phyloP scores from a whole-genome alignment of 1,140 invertebrate species.

The Amyelois transitella region DNA sequence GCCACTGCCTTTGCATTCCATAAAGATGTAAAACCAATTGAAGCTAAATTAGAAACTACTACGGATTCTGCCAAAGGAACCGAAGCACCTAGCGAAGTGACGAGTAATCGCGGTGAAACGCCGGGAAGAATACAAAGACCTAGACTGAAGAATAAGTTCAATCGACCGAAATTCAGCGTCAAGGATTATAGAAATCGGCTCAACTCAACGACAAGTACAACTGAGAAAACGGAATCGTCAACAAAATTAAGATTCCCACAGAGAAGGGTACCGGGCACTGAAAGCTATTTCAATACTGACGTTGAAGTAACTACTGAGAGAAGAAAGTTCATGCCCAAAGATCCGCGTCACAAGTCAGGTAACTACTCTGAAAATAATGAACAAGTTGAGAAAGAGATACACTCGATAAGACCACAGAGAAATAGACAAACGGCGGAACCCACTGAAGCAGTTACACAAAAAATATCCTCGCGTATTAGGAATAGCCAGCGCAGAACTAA shows the following conservation, averaged over 20 bases:
- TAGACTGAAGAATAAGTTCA: slow-evolving; percentile 60
- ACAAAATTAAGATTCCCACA: slow-evolving; percentile 62
- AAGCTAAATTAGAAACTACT: slow-evolving; percentile 48
- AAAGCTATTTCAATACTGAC: slow-evolving; percentile 42
- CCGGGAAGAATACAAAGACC: slow-evolving; percentile 46
- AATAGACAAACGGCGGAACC: slow-evolving; percentile 33
- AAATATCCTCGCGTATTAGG: slow-evolving; percentile 57
- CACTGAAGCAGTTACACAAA: slow-evolving; percentile 40
- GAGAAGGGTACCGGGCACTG: slow-evolving; percentile 51
- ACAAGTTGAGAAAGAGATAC: slow-evolving; percentile 40
- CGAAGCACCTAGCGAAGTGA: slow-evolving; percentile 26
- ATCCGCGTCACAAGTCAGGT: slow-evolving; percentile 52
- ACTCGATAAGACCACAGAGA: slow-evolving; percentile 31
- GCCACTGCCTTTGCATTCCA: slow-evolving; percentile 60
- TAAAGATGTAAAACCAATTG: slow-evolving; percentile 56
- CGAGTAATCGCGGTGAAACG: slow-evolving; percentile 44
- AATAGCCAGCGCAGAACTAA: slow-evolving; percentile 46
- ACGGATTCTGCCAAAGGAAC: slow-evolving; percentile 31
- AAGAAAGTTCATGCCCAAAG: slow-evolving; percentile 69
- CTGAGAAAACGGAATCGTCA: slow-evolving; percentile 60
- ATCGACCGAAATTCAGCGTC: slow-evolving; percentile 76
- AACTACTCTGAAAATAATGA: slow-evolving; percentile 47
- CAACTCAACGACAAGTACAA: slow-evolving; percentile 73
- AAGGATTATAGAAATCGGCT: slow-evolving; percentile 76
- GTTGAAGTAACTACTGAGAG: slow-evolving; percentile 62